A percentile compares a stretch with the other conserved stretches of the same genome.
Evolutionary conservation across 2,797 vertebrate species (phyloP).

Genomic region (Pipistrellus kuhlii): DNA sequence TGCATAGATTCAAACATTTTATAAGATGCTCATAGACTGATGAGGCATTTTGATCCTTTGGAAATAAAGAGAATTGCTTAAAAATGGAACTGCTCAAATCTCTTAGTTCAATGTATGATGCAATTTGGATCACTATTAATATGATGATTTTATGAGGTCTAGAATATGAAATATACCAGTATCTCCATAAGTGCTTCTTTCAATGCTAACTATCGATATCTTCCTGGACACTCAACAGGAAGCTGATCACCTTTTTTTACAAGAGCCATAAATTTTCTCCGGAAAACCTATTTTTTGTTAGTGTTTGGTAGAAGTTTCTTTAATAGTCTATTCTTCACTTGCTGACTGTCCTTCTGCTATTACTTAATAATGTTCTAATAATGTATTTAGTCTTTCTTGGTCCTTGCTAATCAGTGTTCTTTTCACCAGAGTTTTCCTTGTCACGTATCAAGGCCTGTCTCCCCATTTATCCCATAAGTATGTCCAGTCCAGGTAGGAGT

Average conservation of each 20-base stretch:
- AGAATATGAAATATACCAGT: neutral
- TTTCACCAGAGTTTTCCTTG: neutral
- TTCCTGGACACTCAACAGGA: neutral
- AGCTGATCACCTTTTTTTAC: neutral
- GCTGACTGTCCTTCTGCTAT: neutral
- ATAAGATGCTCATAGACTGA: neutral
- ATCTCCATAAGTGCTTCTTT: neutral
- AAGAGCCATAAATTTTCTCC: neutral
- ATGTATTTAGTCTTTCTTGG: neutral
- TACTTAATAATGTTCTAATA: neutral
- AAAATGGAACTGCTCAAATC: constrained; percentile 31
- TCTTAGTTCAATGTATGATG: neutral
- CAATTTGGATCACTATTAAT: neutral
- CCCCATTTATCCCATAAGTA: neutral
- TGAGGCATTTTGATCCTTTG: neutral
- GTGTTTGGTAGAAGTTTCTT: neutral
- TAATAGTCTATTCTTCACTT: neutral
- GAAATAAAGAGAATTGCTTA: neutral
- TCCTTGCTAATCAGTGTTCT: neutral
- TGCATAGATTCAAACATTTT: neutral
- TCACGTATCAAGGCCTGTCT: neutral
- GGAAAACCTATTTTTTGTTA: neutral
- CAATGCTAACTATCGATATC: neutral
- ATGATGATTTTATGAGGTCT: constrained; percentile 3
- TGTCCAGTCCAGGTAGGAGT: neutral